These are phyloP conservation scores for Dryas iulia DNA, from an alignment of 1,140 invertebrate genomes.

Conservation along the genomic window DNA sequence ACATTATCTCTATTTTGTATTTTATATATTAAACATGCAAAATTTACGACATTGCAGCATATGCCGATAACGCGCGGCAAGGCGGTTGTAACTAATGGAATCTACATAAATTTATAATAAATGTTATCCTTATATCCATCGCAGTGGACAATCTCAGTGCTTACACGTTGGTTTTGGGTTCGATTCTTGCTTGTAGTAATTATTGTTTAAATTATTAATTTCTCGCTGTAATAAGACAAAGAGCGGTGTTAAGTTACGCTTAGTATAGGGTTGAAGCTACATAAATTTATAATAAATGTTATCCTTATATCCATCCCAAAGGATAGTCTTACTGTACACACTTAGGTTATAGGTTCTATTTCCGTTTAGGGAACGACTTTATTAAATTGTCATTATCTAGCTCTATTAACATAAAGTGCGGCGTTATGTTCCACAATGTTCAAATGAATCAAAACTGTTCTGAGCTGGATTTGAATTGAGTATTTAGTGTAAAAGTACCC, in stretches of 20 bases:
- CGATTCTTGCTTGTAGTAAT: neutral
- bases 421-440: neutral
- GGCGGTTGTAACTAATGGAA: neutral
- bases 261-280: too few species aligned
- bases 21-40: slow-evolving; percentile 2
- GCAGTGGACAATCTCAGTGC: neutral
- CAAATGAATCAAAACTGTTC: too few species aligned
- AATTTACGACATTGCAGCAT: neutral
- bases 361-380: too few species aligned
- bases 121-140: neutral
- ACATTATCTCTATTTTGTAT: neutral
- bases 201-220: too few species aligned
- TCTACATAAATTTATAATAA: slow-evolving; percentile 2
- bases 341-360: too few species aligned
- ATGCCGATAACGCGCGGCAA: neutral
- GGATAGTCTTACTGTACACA: too few species aligned
- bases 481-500: too few species aligned
- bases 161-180: neutral
- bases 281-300: too few species aligned
- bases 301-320: too few species aligned
- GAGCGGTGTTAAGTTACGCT: neutral
- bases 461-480: too few species aligned
- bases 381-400: neutral
- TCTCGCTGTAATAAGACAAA: neutral
- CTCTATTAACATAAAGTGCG: too few species aligned